Conservation (phyloP, 2,888 invertebrate species). For the Epinotia bilunana region DNA sequence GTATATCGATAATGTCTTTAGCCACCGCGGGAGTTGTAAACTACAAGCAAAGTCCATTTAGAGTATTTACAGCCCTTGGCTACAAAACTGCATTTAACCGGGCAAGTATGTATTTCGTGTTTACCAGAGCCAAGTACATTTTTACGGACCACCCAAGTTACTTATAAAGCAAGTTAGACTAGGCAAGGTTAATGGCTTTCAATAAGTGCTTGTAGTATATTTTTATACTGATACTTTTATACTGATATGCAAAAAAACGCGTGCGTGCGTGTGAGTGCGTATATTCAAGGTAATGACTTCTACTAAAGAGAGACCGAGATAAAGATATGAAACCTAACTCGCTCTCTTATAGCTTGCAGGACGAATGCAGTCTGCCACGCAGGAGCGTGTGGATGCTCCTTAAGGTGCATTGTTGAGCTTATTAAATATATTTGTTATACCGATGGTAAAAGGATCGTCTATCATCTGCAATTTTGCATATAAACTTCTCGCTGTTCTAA, state of each 20-base stretch:
- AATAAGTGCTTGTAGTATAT: not conserved
- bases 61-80: constrained; percentile 51
- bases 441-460: no score
- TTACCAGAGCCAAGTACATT: constrained; percentile 22
- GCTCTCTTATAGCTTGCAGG: no score
- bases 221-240: no score
- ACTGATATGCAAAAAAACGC: not conserved
- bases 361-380: no score
- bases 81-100: constrained; percentile 49
- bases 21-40: constrained; percentile 48
- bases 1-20: constrained; percentile 32
- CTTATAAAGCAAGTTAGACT: not conserved
- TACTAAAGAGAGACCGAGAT: no score
- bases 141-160: constrained; percentile 48
- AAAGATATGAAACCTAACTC: no score
- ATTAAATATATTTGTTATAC: no score
- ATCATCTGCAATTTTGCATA: no score
- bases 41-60: constrained; percentile 56
- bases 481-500: no score
- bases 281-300: no score
- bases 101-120: constrained; percentile 47
- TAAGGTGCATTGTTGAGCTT: no score
- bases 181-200: not conserved
- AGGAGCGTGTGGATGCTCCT: no score
- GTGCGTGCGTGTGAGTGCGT: not conserved